These are phyloP conservation scores for Catalaphyllia jardinei DNA, from an alignment of 64 coral and sea anemone genomes.

Conservation along the genomic window DNA sequence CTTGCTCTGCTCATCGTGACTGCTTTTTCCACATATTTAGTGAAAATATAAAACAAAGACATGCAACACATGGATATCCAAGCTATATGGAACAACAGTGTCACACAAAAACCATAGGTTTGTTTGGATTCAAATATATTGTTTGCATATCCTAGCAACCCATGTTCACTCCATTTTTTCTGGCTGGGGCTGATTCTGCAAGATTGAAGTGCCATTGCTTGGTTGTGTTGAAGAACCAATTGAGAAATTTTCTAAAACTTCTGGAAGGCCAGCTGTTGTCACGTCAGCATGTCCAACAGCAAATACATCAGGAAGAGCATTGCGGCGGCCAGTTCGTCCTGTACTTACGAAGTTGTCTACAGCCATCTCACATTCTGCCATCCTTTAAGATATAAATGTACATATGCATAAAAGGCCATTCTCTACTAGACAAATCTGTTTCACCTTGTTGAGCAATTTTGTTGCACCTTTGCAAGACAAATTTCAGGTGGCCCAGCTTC, in stretches of 20 bases:
- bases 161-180: not conserved
- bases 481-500: no score
- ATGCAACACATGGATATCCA: no score
- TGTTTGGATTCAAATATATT: not conserved
- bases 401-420: no score
- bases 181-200: not conserved
- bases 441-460: no score
- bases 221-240: conserved; percentile 41
- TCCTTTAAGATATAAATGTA: not conserved
- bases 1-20: not conserved
- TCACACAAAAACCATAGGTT: not conserved
- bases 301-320: conserved; percentile 83
- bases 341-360: conserved; percentile 87
- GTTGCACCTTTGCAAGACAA: no score
- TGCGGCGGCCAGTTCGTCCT: conserved; percentile 80
- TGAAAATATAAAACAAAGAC: not conserved
- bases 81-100: not conserved
- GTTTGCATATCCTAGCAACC: not conserved
- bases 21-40: no score
- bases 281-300: conserved; percentile 57
- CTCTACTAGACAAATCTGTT: no score
- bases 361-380: conserved; percentile 79
- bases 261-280: conserved; percentile 75
- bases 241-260: conserved; percentile 70
- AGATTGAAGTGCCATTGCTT: not conserved